Evolutionary conservation across 2,113 vertebrate species (phyloP), one percentile per base, ranked within the genome.

Genomic region (Microcebus murinus): DNA sequence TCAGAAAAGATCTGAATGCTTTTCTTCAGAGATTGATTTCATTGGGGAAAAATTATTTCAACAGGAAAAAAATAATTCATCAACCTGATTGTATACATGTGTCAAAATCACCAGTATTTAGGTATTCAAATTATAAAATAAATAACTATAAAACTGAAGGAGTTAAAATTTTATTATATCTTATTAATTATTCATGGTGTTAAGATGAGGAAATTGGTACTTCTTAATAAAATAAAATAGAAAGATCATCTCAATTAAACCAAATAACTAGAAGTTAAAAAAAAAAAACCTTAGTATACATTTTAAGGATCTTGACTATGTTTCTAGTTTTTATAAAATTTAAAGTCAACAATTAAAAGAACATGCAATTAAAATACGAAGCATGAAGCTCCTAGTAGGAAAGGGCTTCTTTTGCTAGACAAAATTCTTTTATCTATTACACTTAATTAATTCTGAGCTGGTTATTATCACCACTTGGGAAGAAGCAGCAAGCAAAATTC

Each of bases 401-500:
- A 80, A 91, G 3, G 0, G 3, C 39, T 29, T 29, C 9, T 85
- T 92, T 88, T 57, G 73, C 13, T 77, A 91, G 31, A n/a, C 80
- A 80, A 92, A 77, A 79, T 48, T 74, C 50, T 77, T 65, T 27
- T 21, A 50, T 65, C 57, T 94, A 80, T 95, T 89, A 94, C 85
- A 50, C 50, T 57, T 80, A 61, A 87, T 96, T 55, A 94, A 67
- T 94, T 93, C 42, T 74, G 42, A 97, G 45, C 52, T 91, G 48
- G 8, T 89, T 95, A 95, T 96, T 95, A 90, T 87, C 52, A 59
- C 23, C 42, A 29, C 45, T 89, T 74, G 25, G 31, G 50, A 96
- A 96, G 76, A 92, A 91, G 14, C 70, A 83, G 71, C 55, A 92
- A 89, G 61, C 52, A 95, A 86, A 71, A 73, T 63, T 96, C 65